Evolutionary conservation across 2,113 vertebrate genomes (phyloP), one percentile per base, ranked within the genome.

Genomic region (Holacanthus passer): DNA sequence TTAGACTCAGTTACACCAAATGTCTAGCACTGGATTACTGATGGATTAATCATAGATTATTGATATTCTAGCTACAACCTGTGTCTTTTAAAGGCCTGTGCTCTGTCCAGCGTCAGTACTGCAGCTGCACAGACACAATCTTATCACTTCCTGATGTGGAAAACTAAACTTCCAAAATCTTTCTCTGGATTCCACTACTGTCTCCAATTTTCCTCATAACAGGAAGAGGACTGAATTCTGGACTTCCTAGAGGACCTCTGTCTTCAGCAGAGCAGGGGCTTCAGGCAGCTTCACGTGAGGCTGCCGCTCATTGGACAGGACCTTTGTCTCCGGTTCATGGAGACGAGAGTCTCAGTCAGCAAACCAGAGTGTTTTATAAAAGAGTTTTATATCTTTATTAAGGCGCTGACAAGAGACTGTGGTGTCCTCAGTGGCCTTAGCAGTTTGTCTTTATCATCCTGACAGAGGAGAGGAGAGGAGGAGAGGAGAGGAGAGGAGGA

Each of bases 341-440:
- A 73, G 32, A 22, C 17, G 1, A 73, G 31, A 74, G 31, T 47
- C 55, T 62, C 70, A 7, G 24, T 73, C 83, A 68, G 78, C 77
- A 76, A 75, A 69, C 9, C 3, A 31, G 43, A 14, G 16, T 1
- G 66, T 24, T 31, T 50, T 20, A 62, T 32, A 24, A 2, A 27
- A n/a, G n/a, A 39, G 58, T 5, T 52, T 50, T 63, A 74, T 48
- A 20, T 75, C 77, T 75, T 58, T 31, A 71, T 71, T 76, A 85
- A 39, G 50, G 39, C 48, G 58, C 24, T 39, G 48, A 71, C 80
- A 63, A 19, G 39, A 75, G 70, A 53, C n/a, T 0, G 7, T 0
- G 7, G 29, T n/a, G 82, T 72, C 70, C 70, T 63, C 45, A 7
- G 59, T 3, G 50, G 4, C 58, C 62, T 67, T 29, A 13, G 48